Base-by-base conservation (phyloP, 2,888 invertebrate genomes). In the Drosophila basisetae region DNA sequence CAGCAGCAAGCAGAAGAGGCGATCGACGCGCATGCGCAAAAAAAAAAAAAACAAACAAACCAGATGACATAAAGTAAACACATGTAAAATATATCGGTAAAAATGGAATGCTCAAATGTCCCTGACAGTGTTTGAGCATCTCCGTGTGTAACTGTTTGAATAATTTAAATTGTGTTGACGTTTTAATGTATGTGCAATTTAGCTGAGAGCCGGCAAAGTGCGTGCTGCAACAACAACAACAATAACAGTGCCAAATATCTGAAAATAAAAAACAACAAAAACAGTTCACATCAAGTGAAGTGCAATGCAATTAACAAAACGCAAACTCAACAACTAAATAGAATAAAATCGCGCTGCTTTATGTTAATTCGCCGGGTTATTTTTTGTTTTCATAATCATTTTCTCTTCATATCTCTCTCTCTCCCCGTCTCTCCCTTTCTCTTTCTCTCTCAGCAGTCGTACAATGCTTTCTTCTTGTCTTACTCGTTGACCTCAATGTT, bases 1-100 rank as follows among this genome's bases (percentile, higher is more conserved):
- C 50, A 47, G 41, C 72, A 41, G 33, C 52, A 47, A 73, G 58
- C 62, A 52, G 73, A 28, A 59, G 59, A 39, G 43, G 55, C 70
- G 78, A 80, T 74, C 78, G 76, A 77, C 80, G 78, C 91, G 87
- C 91, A 75, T 80, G 89, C 89, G 89, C 87, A 82, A 62, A 73
- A 63, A 33, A 18, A 41, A 62, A 73, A 63, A 28, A 22, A 22
- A 22, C 22, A n/a, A n/a, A n/a, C 18, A 16, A 70, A 52, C 16
- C 47, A 25, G 25, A 47, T 25, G 25, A 47, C 4, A 25, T 9
- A 25, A 47, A 47, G 47, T 47, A 47, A 47, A 43, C 30, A 71
- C 25, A 50, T 68, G 58, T 71, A 69, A 68, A 82, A 55, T 54
- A 54, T 54, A 7, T 54, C 53, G n/a, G 50, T 39, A 60, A 50